Evolutionary conservation across 2,797 vertebrate genomes (phyloP).

Genomic region (Sebastes matsubarae): DNA sequence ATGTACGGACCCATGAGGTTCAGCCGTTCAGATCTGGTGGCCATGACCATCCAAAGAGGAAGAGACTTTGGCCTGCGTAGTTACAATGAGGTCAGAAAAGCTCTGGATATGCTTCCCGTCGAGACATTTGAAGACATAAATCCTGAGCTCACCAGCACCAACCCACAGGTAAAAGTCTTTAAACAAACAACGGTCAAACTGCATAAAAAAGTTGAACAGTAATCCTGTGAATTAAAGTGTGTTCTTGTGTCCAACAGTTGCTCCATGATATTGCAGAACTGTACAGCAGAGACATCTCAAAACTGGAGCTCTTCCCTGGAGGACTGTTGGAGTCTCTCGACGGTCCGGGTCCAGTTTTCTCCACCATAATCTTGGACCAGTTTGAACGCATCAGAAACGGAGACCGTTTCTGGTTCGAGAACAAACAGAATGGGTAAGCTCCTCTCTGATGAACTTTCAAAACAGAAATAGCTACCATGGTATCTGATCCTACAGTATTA

Average conservation of each 20-base stretch:
- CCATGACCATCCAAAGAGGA: conserved; percentile 89
- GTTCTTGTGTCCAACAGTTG: conserved; percentile 64
- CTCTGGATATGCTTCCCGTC: conserved; percentile 77
- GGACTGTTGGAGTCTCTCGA: conserved; percentile 86
- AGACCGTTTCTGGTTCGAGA: conserved; percentile 99
- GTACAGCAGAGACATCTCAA: conserved; percentile 82
- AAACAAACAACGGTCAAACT: neutral
- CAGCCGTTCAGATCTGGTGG: conserved; percentile 89
- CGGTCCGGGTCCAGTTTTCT: conserved; percentile 87
- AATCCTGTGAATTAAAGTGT: conserved; percentile 1
- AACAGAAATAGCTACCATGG: neutral
- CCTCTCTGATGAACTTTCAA: neutral
- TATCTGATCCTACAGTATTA: neutral
- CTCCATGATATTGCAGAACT: conserved; percentile 77
- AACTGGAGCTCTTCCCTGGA: conserved; percentile 91
- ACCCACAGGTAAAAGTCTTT: conserved; percentile 73
- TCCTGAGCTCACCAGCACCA: conserved; percentile 62
- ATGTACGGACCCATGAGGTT: conserved; percentile 92
- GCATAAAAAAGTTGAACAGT: neutral
- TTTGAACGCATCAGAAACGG: conserved; percentile 92
- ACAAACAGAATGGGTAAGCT: conserved; percentile 89
- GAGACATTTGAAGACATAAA: conserved; percentile 84
- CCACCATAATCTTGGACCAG: conserved; percentile 89
- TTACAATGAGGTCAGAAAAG: conserved; percentile 84
- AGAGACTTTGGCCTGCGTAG: conserved; percentile 93